These are phyloP conservation scores for Pseudomyrmex flavicornis DNA, from an alignment of 1,140 invertebrate genomes.

Conservation along the genomic window DNA sequence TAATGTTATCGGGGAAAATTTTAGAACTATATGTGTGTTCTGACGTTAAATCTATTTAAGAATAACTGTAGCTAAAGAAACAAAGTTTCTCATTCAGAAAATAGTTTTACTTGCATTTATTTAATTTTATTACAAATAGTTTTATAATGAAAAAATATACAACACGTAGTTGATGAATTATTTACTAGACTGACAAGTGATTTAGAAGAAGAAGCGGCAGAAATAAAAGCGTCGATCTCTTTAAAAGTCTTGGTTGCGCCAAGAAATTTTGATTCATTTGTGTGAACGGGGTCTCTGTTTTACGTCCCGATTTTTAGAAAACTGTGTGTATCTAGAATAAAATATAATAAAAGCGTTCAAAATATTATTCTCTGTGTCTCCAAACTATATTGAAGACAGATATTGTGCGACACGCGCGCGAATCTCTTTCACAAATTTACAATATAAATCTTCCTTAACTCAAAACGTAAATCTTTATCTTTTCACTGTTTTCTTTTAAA, in stretches of 20 bases:
- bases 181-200: not conserved
- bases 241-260: conserved; percentile 49
- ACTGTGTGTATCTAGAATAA: conserved; percentile 30
- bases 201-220: not conserved
- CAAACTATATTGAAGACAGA: not conserved
- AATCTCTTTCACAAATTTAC: no score
- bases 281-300: conserved; percentile 78
- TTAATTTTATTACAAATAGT: not conserved
- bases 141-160: not conserved
- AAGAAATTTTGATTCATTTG: conserved; percentile 72
- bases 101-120: not conserved
- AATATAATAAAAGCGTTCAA: conserved; percentile 35
- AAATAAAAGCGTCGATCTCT: conserved; percentile 30
- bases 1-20: not conserved
- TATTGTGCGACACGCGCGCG: no score
- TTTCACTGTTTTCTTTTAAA: no score
- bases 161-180: not conserved
- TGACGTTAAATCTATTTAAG: no score
- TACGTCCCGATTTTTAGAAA: conserved; percentile 63
- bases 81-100: not conserved
- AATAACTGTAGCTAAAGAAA: no score
- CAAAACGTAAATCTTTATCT: no score
- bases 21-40: no score
- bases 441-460: no score
- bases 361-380: not conserved